These are phyloP conservation scores for Drosophila insularis DNA, from an alignment of 1,140 invertebrate genomes.

Conservation along the genomic window DNA sequence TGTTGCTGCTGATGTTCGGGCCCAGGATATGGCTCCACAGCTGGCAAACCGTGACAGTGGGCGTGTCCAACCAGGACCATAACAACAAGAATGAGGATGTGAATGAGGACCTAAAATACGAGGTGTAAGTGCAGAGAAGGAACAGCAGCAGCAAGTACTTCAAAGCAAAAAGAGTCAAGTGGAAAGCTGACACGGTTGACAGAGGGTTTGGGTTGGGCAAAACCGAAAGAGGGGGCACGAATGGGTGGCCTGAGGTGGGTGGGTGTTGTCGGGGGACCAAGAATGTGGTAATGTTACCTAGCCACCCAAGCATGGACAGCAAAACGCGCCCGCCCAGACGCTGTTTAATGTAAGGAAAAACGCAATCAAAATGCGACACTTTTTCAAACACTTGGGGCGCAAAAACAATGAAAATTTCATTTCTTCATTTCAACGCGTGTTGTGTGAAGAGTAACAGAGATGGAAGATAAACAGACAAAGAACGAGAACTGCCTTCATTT, in stretches of 20 bases:
- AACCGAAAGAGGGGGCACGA: neutral
- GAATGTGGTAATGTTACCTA: constrained; percentile 19
- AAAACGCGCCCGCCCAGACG: constrained; percentile 47
- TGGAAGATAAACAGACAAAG: neutral
- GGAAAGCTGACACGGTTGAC: constrained; percentile 9
- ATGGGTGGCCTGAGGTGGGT: neutral
- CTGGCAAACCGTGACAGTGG: constrained; percentile 35
- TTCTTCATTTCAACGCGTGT: constrained; percentile 72
- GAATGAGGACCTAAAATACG: constrained; percentile 44
- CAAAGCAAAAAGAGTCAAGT: constrained; percentile 55
- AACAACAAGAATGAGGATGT: constrained; percentile 28
- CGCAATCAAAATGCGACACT: constrained; percentile 79
- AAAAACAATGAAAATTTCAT: constrained; percentile 76
- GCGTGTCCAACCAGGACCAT: constrained; percentile 33
- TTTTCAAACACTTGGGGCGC: constrained; percentile 74
- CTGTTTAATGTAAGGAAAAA: constrained; percentile 72
- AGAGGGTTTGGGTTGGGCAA: neutral
- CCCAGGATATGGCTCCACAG: neutral
- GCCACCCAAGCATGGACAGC: constrained; percentile 48
- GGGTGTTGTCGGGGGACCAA: neutral
- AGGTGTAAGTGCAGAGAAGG: constrained; percentile 42
- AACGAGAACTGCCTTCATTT: neutral
- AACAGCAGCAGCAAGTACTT: constrained; percentile 32
- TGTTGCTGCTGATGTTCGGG: neutral
- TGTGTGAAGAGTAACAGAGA: neutral